Evolutionary conservation across 2,113 vertebrate genomes (phyloP).

Genomic region (Cathartes aura): DNA sequence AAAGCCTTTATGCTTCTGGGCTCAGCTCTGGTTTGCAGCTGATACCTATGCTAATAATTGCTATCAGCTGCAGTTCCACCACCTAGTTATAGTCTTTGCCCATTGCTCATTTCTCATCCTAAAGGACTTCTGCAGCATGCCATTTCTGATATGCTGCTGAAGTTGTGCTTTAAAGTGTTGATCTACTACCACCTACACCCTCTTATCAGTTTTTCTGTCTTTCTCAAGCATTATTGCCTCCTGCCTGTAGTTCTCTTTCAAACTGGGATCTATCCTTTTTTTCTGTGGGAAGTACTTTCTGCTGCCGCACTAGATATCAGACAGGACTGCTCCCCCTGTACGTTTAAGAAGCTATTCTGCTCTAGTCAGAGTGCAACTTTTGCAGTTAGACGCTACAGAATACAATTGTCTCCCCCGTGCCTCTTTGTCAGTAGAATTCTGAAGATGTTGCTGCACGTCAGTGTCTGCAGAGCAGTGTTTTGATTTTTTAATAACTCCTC

Average conservation of each 20-base stretch:
- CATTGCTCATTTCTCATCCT: background rate
- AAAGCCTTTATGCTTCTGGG: background rate
- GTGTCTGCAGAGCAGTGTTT: background rate
- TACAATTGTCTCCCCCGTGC: background rate
- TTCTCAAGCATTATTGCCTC: background rate
- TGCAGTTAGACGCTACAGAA: background rate
- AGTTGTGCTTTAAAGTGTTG: background rate
- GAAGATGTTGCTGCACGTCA: background rate
- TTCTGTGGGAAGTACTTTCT: conserved; percentile 41
- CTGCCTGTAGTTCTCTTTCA: background rate
- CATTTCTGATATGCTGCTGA: background rate
- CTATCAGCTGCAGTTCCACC: background rate
- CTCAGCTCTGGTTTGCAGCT: background rate
- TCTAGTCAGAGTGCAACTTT: background rate
- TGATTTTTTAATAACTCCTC: background rate
- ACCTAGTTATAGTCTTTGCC: background rate
- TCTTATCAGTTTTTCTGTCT: background rate
- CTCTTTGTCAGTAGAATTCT: background rate
- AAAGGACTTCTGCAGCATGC: background rate
- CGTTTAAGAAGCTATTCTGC: conserved; percentile 33
- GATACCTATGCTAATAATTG: background rate
- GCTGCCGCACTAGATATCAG: conserved; percentile 32
- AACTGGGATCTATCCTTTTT: background rate
- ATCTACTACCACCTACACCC: background rate
- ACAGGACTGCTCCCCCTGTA: conserved; percentile 11